Base-by-base conservation (phyloP, 1,140 invertebrate species). In the Calosoma granatense region DNA sequence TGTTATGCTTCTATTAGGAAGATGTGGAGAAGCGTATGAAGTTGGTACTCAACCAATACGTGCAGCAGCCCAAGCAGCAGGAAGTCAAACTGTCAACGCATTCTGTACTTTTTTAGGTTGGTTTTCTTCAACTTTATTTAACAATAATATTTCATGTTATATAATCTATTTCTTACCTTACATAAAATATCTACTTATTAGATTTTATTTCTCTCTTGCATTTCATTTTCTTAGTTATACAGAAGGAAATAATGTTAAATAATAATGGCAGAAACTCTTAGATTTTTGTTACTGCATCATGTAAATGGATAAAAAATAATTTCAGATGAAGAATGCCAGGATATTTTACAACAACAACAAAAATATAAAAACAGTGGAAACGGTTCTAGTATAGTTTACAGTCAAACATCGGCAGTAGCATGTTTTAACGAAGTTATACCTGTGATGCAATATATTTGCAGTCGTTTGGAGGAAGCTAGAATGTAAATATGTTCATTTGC, bases 341-440 rank as follows among this genome's bases (percentile, higher is more conserved):
- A 87, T 65, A 78, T 87, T 56, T 72, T 86, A 30, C 81, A 82
- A 57, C 82, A 83, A 64, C 74, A 78, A 17, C 76, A 75, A 57
- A 73, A 74, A 61, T 79, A 77, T 59, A 80, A 77, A 65, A 80
- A 75, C 65, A 77, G 79, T 12, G 79, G 78, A 30, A 79, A 82
- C 59, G 81, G 81, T 59, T 67, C 67, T 22, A 69, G 69, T 61
- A 70, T 72, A 67, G 69, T 72, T 1, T 70, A 72, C 56, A 70
- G 65, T 21, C 77, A 80, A 64, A 77, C 78, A 2, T 80, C 83
- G 51, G 87, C 87, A 1, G 86, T 89, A 0, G 85, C 87, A n/a
- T 90, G 88, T 61, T 91, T 90, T 71, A 91, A 91, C 67, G 91
- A 95, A 76, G 85, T 90, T 0, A 85, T 94, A 59, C 88, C 89